phyloP scores from a whole-genome alignment of 2,888 invertebrate genomes.

The Oasisia sp. region DNA sequence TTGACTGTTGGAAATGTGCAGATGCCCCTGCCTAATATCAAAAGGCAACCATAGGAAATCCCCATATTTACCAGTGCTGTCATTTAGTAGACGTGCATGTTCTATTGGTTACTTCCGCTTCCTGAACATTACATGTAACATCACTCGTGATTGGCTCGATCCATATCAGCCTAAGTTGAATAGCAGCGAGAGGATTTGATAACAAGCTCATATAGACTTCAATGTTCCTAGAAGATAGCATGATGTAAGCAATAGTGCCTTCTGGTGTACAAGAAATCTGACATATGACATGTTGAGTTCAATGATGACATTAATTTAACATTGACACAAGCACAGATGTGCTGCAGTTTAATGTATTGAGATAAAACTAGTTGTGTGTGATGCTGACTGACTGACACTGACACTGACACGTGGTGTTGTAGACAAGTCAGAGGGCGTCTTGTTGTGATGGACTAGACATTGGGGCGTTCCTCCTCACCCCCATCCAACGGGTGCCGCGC shows the following conservation, averaged over 20 bases:
- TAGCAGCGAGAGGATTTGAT: no score
- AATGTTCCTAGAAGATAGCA: no score
- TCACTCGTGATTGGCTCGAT: no score
- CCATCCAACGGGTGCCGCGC: slow-evolving; percentile 66
- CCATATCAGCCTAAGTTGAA: no score
- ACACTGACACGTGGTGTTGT: slow-evolving; percentile 17
- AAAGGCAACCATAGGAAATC: no score
- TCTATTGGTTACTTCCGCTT: not conserved
- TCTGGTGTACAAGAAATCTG: no score
- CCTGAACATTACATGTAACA: not conserved
- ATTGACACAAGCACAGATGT: not conserved
- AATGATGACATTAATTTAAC: not conserved
- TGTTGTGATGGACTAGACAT: slow-evolving; percentile 63
- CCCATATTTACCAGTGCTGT: no score
- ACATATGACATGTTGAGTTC: not conserved
- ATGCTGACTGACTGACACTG: not conserved
- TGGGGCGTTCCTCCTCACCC: slow-evolving; percentile 65
- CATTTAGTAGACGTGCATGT: no score
- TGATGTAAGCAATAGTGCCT: no score
- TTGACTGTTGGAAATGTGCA: no score
- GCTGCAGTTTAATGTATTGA: not conserved
- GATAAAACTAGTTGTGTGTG: not conserved
- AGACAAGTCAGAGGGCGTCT: slow-evolving; percentile 55
- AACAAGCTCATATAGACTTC: no score
- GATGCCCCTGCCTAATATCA: no score